Percentiles rank a stretch among this genome's conserved stretches.
Evolutionary conservation across 1,140 invertebrate genomes (phyloP).

Genomic region (Dryas iulia): DNA sequence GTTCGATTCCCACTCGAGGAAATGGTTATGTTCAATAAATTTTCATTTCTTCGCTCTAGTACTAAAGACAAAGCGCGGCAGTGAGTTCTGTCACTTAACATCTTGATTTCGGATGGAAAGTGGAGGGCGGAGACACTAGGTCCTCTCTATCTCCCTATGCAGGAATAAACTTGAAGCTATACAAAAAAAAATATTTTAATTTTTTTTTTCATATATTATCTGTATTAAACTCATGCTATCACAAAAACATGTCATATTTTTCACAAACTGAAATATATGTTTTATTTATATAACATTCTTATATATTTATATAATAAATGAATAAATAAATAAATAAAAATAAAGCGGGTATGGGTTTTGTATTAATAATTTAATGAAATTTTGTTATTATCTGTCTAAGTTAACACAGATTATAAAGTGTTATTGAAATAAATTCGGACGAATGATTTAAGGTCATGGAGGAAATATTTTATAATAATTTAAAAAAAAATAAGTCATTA

Average conservation of each 20-base stretch:
- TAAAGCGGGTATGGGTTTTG: background rate
- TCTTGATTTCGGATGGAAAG: no score
- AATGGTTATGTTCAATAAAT: no score
- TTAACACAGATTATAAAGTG: background rate
- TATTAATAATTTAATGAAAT: background rate
- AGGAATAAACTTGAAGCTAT: no score
- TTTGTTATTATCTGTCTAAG: background rate
- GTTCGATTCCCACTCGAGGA: no score
- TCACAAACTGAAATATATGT: background rate
- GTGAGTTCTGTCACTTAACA: no score
- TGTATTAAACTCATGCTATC: background rate
- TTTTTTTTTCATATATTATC: background rate
- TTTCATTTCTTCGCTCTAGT: no score
- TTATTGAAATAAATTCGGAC: background rate
- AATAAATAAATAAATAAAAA: background rate
- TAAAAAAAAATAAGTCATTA: background rate
- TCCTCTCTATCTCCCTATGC: no score
- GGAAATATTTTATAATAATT: no score
- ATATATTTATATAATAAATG: slow-evolving; percentile 1
- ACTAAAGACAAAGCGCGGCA: no score
- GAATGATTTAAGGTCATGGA: background rate
- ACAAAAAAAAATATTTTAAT: no score
- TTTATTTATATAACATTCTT: background rate
- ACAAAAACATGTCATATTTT: background rate
- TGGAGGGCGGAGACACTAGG: no score